Percentiles rank a stretch among this genome's conserved stretches.
Evolutionary conservation across 2,797 vertebrate species (phyloP).

Genomic region (Rachycentron canadum): DNA sequence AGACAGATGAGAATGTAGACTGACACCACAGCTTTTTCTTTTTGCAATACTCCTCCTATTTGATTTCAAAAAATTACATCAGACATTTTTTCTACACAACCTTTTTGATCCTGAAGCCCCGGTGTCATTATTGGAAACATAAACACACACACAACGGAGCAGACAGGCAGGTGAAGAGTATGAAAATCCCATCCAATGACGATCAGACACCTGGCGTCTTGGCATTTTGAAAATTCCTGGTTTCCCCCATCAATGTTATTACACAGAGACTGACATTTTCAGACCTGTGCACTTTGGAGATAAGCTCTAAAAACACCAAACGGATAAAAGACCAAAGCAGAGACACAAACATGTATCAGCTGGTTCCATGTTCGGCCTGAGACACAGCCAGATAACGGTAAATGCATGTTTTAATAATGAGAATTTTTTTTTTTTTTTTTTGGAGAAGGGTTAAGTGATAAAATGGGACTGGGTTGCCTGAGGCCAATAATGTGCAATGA

Average conservation of each 20-base stretch:
- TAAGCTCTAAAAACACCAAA: not conserved
- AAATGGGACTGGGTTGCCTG: constrained; percentile 48
- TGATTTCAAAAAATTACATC: not conserved
- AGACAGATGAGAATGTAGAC: too few relatives aligned
- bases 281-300: not conserved
- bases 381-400: constrained; percentile 28
- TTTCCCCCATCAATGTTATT: not conserved
- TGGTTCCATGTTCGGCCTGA: not conserved
- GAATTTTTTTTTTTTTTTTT: constrained; percentile 9
- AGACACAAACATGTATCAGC: not conserved
- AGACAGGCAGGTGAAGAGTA: too few relatives aligned
- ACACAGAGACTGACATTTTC: not conserved
- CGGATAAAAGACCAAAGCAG: not conserved
- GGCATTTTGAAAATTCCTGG: not conserved
- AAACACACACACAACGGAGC: not conserved
- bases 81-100: not conserved
- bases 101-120: not conserved
- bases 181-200: not conserved
- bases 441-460: constrained; percentile 35
- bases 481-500: constrained; percentile 68
- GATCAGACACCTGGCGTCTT: not conserved
- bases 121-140: not conserved
- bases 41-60: not conserved
- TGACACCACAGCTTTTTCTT: too few relatives aligned
- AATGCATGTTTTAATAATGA: constrained; percentile 58